Percentiles rank a stretch among this genome's conserved stretches.
phyloP scores from a whole-genome alignment of 35 echinoderm and acorn worm genomes.

The Diadema setosum region DNA sequence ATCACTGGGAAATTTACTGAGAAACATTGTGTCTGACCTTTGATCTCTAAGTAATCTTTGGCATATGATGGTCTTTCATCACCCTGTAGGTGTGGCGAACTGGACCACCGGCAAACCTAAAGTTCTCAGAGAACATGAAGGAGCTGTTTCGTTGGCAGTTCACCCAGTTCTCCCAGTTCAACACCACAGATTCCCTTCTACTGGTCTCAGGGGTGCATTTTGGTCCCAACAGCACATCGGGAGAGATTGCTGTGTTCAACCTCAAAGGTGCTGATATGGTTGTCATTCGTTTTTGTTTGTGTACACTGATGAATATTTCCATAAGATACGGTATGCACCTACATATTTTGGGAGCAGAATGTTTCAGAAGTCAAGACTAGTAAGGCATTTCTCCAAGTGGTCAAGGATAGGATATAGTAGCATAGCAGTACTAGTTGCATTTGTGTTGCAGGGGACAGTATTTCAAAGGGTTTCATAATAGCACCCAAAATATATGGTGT shows the following conservation, averaged over 20 bases:
- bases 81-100: slow-evolving; percentile 53
- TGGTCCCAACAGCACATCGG: slow-evolving; percentile 84
- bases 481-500: too few species aligned
- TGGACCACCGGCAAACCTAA: slow-evolving; percentile 32
- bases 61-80: background rate
- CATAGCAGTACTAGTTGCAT: too few species aligned
- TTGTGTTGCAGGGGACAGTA: too few species aligned
- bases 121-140: slow-evolving; percentile 62
- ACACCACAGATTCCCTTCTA: slow-evolving; percentile 48
- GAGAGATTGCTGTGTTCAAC: slow-evolving; percentile 84
- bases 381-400: too few species aligned
- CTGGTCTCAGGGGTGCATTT: slow-evolving; percentile 81
- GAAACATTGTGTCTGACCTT: background rate
- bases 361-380: too few species aligned
- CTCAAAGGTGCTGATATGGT: slow-evolving; percentile 68
- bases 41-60: too few species aligned
- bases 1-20: background rate
- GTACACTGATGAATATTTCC: too few species aligned
- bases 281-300: too few species aligned
- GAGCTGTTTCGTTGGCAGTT: slow-evolving; percentile 78
- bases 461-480: too few species aligned
- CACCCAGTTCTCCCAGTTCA: slow-evolving; percentile 84
- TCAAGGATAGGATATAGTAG: too few species aligned
- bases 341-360: too few species aligned
- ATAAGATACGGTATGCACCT: too few species aligned